Conservation (phyloP, 2,113 vertebrate species). For the Mustela nigripes region DNA sequence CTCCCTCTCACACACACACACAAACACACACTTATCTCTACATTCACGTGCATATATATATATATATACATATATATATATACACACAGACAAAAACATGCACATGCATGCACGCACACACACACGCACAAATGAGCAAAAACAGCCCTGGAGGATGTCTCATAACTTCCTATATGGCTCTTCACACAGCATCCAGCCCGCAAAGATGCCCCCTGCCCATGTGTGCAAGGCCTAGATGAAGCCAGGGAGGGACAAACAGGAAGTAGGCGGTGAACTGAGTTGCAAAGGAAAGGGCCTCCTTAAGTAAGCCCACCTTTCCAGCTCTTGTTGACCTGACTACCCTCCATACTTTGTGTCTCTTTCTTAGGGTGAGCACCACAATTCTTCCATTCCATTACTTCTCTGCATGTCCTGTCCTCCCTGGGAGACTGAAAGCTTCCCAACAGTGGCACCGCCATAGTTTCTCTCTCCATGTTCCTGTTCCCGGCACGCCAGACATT, state of each 20-base stretch:
- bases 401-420: neutral
- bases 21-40: neutral
- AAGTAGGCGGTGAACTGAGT: neutral
- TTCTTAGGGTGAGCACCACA: constrained; percentile 17
- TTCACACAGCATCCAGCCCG: neutral
- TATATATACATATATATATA: too few species aligned
- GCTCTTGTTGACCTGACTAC: neutral
- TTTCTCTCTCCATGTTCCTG: neutral
- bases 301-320: neutral
- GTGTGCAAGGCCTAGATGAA: neutral
- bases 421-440: neutral
- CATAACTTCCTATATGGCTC: neutral
- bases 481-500: neutral
- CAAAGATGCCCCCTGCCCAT: neutral
- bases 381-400: neutral
- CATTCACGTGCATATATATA: neutral
- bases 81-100: neutral
- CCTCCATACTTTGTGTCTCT: neutral
- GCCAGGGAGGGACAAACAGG: neutral
- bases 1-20: neutral
- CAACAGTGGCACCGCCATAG: neutral
- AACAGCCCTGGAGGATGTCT: neutral
- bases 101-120: neutral
- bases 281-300: neutral
- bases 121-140: neutral